These are phyloP conservation scores for Podarcis muralis DNA, from an alignment of 2,113 vertebrate species.

Conservation along the genomic window DNA sequence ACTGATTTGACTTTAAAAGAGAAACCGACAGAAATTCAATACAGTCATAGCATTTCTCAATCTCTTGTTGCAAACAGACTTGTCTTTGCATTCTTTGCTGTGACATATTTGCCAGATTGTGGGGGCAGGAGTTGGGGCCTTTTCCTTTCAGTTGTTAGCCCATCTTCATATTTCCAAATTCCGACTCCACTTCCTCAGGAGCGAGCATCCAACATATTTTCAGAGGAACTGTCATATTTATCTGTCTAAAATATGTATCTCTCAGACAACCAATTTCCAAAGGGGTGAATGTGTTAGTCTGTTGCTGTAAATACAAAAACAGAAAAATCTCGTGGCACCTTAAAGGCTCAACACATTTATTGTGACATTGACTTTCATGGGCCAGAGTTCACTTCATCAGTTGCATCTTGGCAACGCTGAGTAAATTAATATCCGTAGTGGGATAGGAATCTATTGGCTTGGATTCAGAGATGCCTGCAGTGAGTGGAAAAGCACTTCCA, in stretches of 20 bases:
- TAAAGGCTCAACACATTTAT: no score
- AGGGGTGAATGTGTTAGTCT: no score
- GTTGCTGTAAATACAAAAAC: no score
- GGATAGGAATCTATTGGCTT: no score
- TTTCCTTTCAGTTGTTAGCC: neutral
- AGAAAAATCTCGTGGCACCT: neutral
- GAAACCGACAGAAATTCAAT: neutral
- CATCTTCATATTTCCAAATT: neutral
- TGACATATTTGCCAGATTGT: neutral
- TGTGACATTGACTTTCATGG: no score
- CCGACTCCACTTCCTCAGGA: neutral
- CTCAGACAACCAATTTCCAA: no score
- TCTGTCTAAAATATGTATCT: neutral
- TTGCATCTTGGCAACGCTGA: no score
- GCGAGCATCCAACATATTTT: neutral
- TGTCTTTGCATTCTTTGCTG: neutral
- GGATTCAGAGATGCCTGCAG: no score
- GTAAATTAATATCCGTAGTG: no score
- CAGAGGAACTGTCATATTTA: conserved; percentile 1
- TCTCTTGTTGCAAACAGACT: neutral
- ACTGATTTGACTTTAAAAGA: neutral
- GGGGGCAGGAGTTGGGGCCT: neutral
- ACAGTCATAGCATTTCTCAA: neutral
- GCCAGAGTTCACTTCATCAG: no score
- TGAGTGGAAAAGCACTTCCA: no score